Conservation (phyloP, 2,888 invertebrate genomes). For the Chrysotoxum bicinctum region DNA sequence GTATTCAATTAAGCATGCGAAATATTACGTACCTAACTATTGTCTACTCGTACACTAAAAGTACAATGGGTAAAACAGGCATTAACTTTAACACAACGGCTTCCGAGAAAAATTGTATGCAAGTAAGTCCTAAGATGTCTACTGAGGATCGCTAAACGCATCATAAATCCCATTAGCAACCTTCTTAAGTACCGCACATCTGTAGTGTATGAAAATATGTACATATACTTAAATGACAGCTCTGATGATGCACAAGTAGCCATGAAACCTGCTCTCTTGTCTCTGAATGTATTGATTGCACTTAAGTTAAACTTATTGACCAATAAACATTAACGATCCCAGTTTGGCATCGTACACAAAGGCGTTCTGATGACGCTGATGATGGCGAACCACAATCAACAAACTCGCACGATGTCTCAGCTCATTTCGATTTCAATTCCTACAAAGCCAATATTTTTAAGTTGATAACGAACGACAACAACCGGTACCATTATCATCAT, state of each 20-base stretch:
- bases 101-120: constrained; percentile 54
- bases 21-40: too few species aligned
- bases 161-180: constrained; percentile 42
- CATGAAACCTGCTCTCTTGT: constrained; percentile 26
- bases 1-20: too few species aligned
- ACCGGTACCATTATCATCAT: constrained; percentile 28
- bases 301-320: constrained; percentile 68
- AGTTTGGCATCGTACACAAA: constrained; percentile 61
- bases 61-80: not conserved
- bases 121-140: not conserved
- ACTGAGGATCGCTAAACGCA: constrained; percentile 36
- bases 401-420: not conserved
- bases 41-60: too few species aligned
- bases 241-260: constrained; percentile 1
- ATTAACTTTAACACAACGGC: constrained; percentile 11
- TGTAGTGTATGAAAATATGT: not conserved
- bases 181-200: constrained; percentile 23
- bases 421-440: not conserved
- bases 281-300: constrained; percentile 64
- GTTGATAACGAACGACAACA: constrained; percentile 44
- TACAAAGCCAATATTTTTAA: not conserved
- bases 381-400: constrained; percentile 30
- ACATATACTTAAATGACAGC: constrained; percentile 42
- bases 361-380: constrained; percentile 6
- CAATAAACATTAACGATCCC: constrained; percentile 69